Percentiles rank a stretch among this genome's conserved stretches.
phyloP scores from a whole-genome alignment of 2,113 vertebrate species.

The Brachyhypopomus occidentalis region DNA sequence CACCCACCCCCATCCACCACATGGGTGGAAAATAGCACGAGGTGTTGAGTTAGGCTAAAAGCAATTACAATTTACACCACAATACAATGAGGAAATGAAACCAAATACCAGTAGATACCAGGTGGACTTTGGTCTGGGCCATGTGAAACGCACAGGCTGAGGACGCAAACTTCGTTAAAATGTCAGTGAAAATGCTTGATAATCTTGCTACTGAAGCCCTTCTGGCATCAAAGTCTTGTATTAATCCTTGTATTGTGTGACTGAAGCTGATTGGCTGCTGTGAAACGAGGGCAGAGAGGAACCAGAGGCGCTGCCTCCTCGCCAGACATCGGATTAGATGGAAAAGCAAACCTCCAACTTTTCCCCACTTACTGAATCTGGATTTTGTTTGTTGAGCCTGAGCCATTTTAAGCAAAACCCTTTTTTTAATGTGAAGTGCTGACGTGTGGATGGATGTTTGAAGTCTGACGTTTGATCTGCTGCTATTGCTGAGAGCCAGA shows the following conservation, averaged over 20 bases:
- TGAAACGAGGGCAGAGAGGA: conserved; percentile 7
- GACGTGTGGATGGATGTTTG: not conserved
- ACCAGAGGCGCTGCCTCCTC: not conserved
- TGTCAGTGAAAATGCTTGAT: not conserved
- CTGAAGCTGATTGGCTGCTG: not conserved
- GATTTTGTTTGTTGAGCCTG: not conserved
- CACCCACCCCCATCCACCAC: not conserved
- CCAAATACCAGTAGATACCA: not conserved
- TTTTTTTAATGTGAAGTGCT: conserved; percentile 24
- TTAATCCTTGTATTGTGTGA: not conserved
- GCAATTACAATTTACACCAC: not conserved
- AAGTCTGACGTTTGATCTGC: not conserved
- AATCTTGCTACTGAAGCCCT: not conserved
- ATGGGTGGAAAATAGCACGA: not conserved
- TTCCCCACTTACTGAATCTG: not conserved
- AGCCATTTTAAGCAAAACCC: not conserved
- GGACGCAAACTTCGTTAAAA: not conserved
- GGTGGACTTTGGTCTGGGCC: not conserved
- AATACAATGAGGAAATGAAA: not conserved
- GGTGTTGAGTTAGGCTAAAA: conserved; percentile 3
- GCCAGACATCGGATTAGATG: conserved; percentile 8
- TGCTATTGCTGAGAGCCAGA: not conserved
- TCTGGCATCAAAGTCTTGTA: not conserved
- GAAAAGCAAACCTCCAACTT: not conserved
- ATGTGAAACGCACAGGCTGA: not conserved